Evolutionary conservation across 2,797 vertebrate species (phyloP).

Genomic region (Hypotaenidia philippensis): DNA sequence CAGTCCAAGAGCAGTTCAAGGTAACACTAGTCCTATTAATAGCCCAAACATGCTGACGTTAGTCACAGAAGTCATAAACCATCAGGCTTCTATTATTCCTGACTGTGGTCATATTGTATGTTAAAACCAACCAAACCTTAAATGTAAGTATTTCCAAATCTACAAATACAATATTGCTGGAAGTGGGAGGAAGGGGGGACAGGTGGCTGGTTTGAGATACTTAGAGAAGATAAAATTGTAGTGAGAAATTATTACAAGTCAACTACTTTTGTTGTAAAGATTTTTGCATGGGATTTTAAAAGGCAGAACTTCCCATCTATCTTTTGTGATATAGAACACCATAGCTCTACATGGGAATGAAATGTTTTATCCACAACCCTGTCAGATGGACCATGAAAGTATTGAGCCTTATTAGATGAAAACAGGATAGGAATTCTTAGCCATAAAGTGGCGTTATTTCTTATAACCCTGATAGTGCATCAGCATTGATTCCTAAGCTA

Average conservation of each 20-base stretch:
- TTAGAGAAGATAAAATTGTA: not conserved
- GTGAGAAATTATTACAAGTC: not conserved
- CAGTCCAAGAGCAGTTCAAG: not conserved
- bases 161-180: not conserved
- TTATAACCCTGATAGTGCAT: not conserved
- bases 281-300: not conserved
- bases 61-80: not conserved
- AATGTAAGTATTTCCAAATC: not conserved
- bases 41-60: not conserved
- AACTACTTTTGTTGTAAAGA: not conserved
- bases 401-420: not conserved
- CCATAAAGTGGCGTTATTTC: not conserved
- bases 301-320: not conserved
- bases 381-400: not conserved
- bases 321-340: not conserved
- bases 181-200: not conserved
- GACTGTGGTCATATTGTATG: not conserved
- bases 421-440: not conserved
- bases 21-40: not conserved
- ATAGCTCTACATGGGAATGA: not conserved
- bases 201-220: not conserved
- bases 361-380: not conserved
- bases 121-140: not conserved
- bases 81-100: not conserved
- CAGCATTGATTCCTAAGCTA: not conserved